Evolutionary conservation across 1,140 invertebrate species (phyloP), one percentile per base, ranked within the genome.

Genomic region (Panulirus ornatus): DNA sequence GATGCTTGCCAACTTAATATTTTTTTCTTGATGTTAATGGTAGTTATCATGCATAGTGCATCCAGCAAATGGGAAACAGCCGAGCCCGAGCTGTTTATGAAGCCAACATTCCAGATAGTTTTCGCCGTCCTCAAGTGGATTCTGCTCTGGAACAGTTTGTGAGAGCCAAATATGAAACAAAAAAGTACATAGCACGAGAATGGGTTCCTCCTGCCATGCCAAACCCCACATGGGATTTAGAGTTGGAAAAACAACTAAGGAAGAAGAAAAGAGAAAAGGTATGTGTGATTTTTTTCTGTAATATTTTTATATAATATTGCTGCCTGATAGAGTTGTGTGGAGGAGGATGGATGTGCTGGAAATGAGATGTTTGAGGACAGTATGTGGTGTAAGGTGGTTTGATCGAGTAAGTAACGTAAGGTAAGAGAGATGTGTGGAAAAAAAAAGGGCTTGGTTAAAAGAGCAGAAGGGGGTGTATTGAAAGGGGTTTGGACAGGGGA

Each of bases 1-100:
- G n/a, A n/a, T n/a, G n/a, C n/a, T n/a, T n/a, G n/a, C n/a, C n/a
- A n/a, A n/a, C n/a, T n/a, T 47, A 11, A 47, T 47, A 47, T 47
- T 6, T 6, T 47, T 5, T 75, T 73, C 38, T 1, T 2, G 34
- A 27, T 76, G 73, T n/a, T 76, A 76, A 6, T 40, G 3, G 34
- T 34, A 22, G 51, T 91, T 90, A 91, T 76, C 58, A 93, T 36
- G 51, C 40, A 58, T 92, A 97, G 96, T 96, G 97, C 96, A 95
- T 99, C 92, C 98, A 99, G 94, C 97, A 99, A 94, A 99, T 99
- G 97, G 99, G 99, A 16, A 99, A 99, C 94, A 98, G 97, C n/a
- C 95, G 97, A 92, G 99, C 98, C 0, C 95, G 98, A 88, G 98
- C 98, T 34, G 98, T 99, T 0, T 99, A 99, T 94, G 99, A 99